Percentiles rank a stretch among this genome's conserved stretches.
Evolutionary conservation across 2,797 vertebrate genomes (phyloP).

Genomic region (Enteromius fasciolatus): DNA sequence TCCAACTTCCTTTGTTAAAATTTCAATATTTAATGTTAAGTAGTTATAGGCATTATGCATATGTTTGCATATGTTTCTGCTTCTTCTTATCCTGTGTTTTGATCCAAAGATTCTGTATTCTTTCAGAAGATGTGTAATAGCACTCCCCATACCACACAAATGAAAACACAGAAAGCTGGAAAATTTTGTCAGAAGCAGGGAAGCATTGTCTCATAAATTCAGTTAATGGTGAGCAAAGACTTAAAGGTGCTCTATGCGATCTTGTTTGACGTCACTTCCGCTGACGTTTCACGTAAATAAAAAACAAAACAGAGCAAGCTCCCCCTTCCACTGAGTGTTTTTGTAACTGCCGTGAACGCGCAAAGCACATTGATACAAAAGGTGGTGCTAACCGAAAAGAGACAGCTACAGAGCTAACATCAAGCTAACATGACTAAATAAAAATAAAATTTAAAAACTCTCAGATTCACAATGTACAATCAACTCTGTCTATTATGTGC

Average conservation of each 20-base stretch:
- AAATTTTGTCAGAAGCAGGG: not conserved
- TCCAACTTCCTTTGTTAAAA: not conserved
- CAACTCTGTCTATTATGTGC: no score
- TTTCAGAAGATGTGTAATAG: not conserved
- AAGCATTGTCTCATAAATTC: not conserved
- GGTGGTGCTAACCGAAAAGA: no score
- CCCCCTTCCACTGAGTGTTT: no score
- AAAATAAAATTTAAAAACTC: no score
- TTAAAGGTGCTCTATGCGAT: not conserved
- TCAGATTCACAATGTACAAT: no score
- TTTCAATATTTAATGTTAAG: not conserved
- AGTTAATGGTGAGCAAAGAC: not conserved
- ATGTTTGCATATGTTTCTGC: not conserved
- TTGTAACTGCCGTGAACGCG: no score
- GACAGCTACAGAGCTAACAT: no score
- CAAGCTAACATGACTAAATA: no score
- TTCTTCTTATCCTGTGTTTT: not conserved
- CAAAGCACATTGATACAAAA: no score
- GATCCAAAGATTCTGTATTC: not conserved
- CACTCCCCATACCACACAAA: not conserved
- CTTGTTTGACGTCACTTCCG: no score
- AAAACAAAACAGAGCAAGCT: no score
- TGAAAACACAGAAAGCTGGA: not conserved
- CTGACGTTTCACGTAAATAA: no score
- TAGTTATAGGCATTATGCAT: not conserved